A percentile compares a stretch with the other conserved stretches of the same genome.
These are phyloP conservation scores for Polydesmus complanatus DNA, from an alignment of 2,888 invertebrate genomes.

Conservation along the genomic window DNA sequence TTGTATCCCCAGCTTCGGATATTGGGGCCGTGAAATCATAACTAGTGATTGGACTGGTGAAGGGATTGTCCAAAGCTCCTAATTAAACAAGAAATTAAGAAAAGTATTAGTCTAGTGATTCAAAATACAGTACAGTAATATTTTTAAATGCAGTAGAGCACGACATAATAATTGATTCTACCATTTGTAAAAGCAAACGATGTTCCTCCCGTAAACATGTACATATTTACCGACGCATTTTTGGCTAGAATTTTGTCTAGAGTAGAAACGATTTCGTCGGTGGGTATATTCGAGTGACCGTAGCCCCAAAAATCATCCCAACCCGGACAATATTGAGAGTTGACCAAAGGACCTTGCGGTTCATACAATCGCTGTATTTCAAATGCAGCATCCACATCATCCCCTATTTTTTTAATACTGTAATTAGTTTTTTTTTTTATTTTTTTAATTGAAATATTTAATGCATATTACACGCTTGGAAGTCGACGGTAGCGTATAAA, in stretches of 20 bases:
- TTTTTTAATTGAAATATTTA: too few species aligned
- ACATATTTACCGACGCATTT: constrained; percentile 32
- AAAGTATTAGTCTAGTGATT: background rate
- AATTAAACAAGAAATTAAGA: background rate
- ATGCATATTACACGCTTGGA: constrained; percentile 43
- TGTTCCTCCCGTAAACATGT: constrained; percentile 34
- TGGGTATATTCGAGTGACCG: constrained; percentile 42
- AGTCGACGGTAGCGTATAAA: constrained; percentile 52
- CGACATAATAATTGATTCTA: constrained; percentile 5
- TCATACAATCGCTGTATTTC: constrained; percentile 34
- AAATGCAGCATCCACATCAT: constrained; percentile 22
- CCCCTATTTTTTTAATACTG: constrained; percentile 12
- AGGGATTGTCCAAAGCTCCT: background rate
- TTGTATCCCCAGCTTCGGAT: constrained; percentile 21
- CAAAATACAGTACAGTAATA: background rate
- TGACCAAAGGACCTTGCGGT: constrained; percentile 62
- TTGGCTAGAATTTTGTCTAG: constrained; percentile 41
- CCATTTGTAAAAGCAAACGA: constrained; percentile 31
- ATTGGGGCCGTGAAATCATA: constrained; percentile 21
- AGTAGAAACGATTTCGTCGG: constrained; percentile 38
- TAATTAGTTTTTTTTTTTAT: background rate
- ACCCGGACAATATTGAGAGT: constrained; percentile 82
- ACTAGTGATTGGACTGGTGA: constrained; percentile 15
- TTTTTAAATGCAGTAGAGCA: background rate
- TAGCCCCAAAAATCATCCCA: constrained; percentile 85